phyloP scores from a whole-genome alignment of 2,113 vertebrate genomes.

The Tachycineta bicolor region DNA sequence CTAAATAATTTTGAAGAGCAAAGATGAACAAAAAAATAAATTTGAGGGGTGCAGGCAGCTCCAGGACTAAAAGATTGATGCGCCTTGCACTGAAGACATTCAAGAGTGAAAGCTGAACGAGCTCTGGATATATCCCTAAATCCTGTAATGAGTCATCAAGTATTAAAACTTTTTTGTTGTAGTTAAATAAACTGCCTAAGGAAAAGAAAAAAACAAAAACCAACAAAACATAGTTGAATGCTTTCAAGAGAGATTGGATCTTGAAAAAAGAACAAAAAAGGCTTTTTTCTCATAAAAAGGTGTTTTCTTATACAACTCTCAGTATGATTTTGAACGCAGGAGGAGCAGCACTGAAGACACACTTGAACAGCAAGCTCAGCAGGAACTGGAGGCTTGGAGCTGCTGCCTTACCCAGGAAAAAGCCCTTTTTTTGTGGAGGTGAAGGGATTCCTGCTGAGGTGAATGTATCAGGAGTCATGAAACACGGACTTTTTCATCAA shows the following conservation, averaged over 20 bases:
- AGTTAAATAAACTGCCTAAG: background rate
- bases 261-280: background rate
- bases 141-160: background rate
- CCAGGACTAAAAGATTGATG: background rate
- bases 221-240: background rate
- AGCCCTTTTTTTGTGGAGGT: background rate
- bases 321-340: background rate
- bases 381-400: background rate
- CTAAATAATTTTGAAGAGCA: background rate
- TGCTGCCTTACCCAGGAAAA: background rate
- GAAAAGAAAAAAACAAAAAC: background rate
- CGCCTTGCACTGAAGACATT: background rate
- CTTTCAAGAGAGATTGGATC: background rate
- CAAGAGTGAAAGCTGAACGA: background rate
- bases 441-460: background rate
- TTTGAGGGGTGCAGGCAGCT: background rate
- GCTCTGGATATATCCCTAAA: background rate
- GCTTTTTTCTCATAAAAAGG: background rate
- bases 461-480: background rate
- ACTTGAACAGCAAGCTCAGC: background rate
- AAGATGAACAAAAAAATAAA: background rate
- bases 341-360: background rate
- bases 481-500: background rate
- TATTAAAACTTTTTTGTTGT: background rate
- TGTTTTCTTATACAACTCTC: background rate